phyloP scores from a whole-genome alignment of 64 coral and sea anemone genomes.

The Pachyseris speciosa region DNA sequence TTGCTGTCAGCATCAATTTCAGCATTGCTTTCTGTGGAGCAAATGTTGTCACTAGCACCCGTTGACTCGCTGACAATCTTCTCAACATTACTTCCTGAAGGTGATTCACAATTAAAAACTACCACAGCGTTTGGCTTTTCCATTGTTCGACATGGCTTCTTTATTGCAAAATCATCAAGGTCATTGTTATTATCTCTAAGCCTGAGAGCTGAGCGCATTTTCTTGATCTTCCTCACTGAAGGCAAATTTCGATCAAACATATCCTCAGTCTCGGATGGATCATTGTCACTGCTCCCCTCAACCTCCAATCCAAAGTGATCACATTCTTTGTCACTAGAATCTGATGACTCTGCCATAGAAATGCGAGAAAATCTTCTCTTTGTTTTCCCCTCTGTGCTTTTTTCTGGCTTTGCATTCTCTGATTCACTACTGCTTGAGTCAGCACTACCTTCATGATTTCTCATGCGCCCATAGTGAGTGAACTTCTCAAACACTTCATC shows the following conservation, averaged over 20 bases:
- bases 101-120: no score
- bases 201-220: background rate
- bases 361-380: conserved; percentile 16
- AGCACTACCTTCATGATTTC: background rate
- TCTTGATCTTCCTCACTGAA: background rate
- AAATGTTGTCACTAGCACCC: background rate
- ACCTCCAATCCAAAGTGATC: background rate
- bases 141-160: background rate
- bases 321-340: conserved; percentile 26
- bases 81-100: no score
- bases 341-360: background rate
- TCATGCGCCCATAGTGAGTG: conserved; percentile 53
- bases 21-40: background rate
- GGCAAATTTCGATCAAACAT: background rate
- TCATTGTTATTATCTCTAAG: background rate
- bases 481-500: conserved; percentile 86
- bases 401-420: background rate
- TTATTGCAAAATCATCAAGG: background rate
- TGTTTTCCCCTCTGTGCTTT: background rate
- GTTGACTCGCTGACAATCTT: no score
- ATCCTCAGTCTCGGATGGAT: background rate
- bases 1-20: background rate
- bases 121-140: no score
- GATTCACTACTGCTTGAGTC: background rate
- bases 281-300: background rate